These are phyloP conservation scores for Phalera bucephala DNA, from an alignment of 2,888 invertebrate species.

Conservation along the genomic window DNA sequence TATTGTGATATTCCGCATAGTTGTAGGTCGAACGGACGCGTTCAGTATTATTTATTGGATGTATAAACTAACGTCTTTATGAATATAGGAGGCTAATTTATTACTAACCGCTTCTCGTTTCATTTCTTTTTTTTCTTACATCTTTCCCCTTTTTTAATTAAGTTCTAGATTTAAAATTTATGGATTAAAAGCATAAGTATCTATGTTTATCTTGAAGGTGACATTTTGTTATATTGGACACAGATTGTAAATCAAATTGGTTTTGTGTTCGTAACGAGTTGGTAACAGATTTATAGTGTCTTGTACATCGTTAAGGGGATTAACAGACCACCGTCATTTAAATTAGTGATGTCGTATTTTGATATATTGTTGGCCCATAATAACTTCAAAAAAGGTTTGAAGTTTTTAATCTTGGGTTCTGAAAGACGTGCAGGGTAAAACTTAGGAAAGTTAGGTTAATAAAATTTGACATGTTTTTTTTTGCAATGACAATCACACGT, in stretches of 20 bases:
- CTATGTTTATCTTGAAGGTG: constrained; percentile 24
- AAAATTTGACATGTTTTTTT: too few relatives aligned
- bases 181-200: constrained; percentile 27
- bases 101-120: constrained; percentile 50
- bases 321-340: constrained; percentile 22
- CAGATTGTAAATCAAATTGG: constrained; percentile 20
- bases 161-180: constrained; percentile 23
- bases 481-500: too few relatives aligned
- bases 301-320: constrained; percentile 24
- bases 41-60: constrained; percentile 36
- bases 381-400: too few relatives aligned
- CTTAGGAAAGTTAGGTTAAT: too few relatives aligned
- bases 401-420: too few relatives aligned
- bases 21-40: too few relatives aligned
- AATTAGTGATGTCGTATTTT: constrained; percentile 13
- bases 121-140: constrained; percentile 36
- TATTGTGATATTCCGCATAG: constrained; percentile 53
- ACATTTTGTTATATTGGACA: constrained; percentile 20
- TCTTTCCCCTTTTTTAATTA: constrained; percentile 37
- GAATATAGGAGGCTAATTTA: constrained; percentile 68
- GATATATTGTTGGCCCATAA: too few relatives aligned
- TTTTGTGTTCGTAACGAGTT: constrained; percentile 11
- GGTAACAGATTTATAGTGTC: constrained; percentile 23
- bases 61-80: constrained; percentile 46
- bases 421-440: too few relatives aligned